Percentiles rank a stretch among this genome's conserved stretches.
phyloP scores from a whole-genome alignment of 2,797 vertebrate species.

The Hypotaenidia okinawae region DNA sequence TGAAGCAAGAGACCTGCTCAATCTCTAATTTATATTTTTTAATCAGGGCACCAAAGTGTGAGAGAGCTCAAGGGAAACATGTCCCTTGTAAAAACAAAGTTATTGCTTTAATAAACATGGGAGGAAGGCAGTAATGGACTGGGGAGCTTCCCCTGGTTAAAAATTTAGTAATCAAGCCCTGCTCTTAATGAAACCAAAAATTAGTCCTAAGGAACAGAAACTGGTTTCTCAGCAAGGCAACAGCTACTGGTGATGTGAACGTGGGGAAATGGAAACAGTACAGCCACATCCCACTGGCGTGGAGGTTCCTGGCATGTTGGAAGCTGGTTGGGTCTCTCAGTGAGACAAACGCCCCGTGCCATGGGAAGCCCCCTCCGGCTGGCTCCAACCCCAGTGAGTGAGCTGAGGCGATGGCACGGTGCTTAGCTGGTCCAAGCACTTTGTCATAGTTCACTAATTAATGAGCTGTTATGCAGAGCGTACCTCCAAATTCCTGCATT shows the following conservation, averaged over 20 bases:
- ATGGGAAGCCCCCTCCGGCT: neutral
- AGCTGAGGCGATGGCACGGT: rapidly evolving
- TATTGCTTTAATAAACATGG: constrained; percentile 74
- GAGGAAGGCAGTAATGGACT: neutral
- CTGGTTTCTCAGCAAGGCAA: neutral
- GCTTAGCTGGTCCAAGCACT: neutral
- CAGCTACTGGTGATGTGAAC: neutral
- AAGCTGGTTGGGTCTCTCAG: rapidly evolving
- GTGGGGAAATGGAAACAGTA: neutral
- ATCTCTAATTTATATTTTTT: constrained; percentile 65
- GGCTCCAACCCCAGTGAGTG: neutral
- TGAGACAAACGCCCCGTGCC: too few species aligned
- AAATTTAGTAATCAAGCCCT: neutral
- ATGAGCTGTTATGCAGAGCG: neutral
- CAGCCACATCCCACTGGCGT: rapidly evolving
- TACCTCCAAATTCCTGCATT: too few species aligned
- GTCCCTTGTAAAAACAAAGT: constrained; percentile 68
- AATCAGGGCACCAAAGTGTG: constrained; percentile 52
- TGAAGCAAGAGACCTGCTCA: constrained; percentile 1
- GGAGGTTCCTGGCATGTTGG: rapidly evolving
- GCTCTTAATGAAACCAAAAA: constrained; percentile 24
- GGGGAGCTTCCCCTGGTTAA: constrained; percentile 38
- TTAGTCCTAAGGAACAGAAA: neutral
- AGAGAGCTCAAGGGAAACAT: constrained; percentile 33
- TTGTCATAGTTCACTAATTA: neutral